Evolutionary conservation across 2,888 invertebrate species (phyloP).

Genomic region (Clitarchus hookeri): DNA sequence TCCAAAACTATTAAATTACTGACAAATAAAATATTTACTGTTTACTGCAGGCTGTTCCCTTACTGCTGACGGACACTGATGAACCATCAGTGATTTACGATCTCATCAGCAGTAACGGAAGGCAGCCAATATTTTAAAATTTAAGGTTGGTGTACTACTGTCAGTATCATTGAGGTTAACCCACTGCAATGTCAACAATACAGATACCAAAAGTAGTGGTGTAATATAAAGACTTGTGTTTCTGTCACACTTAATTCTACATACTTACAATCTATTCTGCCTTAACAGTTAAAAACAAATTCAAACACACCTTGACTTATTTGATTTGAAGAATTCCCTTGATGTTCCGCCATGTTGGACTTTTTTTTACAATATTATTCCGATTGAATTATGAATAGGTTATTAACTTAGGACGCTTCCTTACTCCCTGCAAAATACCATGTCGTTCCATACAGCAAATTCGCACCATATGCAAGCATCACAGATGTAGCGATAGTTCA

Average conservation of each 20-base stretch:
- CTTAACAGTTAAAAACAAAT: background rate
- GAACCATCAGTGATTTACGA: no score
- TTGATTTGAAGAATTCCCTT: slow-evolving; percentile 70
- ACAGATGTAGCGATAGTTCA: no score
- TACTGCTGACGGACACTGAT: no score
- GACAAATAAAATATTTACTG: no score
- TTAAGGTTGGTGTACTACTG: background rate
- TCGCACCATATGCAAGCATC: slow-evolving; percentile 25
- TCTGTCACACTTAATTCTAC: background rate
- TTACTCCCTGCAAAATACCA: slow-evolving; percentile 29
- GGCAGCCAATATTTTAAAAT: no score
- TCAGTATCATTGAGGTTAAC: background rate
- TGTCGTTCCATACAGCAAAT: slow-evolving; percentile 23
- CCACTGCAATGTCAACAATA: background rate
- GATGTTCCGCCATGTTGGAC: slow-evolving; percentile 71
- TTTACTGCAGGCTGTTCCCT: no score
- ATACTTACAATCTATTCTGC: background rate
- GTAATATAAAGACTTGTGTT: background rate
- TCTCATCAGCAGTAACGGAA: no score
- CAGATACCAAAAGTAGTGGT: no score
- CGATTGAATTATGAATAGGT: background rate
- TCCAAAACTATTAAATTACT: no score
- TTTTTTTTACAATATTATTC: background rate
- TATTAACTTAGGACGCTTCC: slow-evolving; percentile 30
- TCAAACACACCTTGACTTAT: slow-evolving; percentile 54